phyloP scores from a whole-genome alignment of 2,113 vertebrate species.

The Balaeniceps rex region DNA sequence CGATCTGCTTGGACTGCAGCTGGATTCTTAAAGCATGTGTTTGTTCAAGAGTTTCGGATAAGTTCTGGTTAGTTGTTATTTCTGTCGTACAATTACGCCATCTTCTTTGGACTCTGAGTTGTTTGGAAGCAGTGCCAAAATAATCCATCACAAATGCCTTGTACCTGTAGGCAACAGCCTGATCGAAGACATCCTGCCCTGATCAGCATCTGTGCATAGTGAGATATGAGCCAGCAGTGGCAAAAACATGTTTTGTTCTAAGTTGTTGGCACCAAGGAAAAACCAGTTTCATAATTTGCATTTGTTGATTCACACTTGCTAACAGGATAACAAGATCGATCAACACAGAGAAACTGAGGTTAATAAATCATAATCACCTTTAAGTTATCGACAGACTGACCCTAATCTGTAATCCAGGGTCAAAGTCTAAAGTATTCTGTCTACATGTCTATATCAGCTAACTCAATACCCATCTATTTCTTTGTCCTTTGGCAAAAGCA shows the following conservation, averaged over 20 bases:
- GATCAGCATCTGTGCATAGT: not conserved
- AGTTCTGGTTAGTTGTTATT: not conserved
- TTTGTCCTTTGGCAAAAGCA: not conserved
- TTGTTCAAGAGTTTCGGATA: not conserved
- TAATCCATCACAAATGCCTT: not conserved
- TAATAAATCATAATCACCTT: not conserved
- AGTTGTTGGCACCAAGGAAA: not conserved
- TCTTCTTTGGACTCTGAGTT: not conserved
- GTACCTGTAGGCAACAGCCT: not conserved
- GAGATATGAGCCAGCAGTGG: not conserved
- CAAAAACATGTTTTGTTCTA: not conserved
- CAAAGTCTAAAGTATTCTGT: not conserved
- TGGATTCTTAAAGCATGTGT: not conserved
- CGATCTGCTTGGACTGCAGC: not conserved
- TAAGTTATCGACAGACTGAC: not conserved
- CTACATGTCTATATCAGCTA: not conserved
- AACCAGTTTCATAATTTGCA: not conserved
- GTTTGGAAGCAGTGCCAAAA: not conserved
- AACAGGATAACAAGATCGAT: not conserved
- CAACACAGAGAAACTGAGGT: not conserved
- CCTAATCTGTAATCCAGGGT: not conserved
- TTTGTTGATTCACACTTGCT: not conserved
- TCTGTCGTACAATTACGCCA: not conserved
- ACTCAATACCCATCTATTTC: not conserved
- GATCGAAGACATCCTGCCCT: not conserved